These are phyloP conservation scores for Brachionus plicatilis DNA, from an alignment of 1,140 invertebrate species.

Conservation along the genomic window DNA sequence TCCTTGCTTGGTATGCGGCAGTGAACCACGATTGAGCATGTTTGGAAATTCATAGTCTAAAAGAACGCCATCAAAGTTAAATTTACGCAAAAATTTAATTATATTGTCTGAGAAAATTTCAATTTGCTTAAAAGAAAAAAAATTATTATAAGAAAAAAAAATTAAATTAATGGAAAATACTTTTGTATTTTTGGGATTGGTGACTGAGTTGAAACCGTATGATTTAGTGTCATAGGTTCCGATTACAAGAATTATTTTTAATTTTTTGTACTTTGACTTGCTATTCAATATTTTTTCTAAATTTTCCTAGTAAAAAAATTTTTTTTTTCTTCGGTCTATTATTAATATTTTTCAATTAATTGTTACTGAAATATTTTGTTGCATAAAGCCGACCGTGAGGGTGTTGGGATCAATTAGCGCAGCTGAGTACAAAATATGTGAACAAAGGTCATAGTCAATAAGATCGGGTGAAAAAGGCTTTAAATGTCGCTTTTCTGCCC, in stretches of 20 bases:
- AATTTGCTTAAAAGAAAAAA: background rate
- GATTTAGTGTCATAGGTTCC: constrained; percentile 33
- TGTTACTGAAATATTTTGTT: background rate
- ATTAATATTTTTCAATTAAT: background rate
- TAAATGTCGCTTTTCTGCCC: background rate
- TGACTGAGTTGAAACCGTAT: constrained; percentile 1
- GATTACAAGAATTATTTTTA: constrained; percentile 27
- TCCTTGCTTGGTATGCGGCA: background rate
- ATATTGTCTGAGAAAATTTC: background rate
- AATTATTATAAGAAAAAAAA: background rate
- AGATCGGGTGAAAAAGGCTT: background rate
- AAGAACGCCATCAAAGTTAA: constrained; percentile 19
- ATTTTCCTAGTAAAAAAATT: background rate
- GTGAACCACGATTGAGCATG: background rate
- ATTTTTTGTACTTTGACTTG: background rate
- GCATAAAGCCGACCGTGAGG: background rate
- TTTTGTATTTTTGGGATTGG: constrained; percentile 4
- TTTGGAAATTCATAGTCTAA: constrained; percentile 35
- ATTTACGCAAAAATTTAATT: background rate
- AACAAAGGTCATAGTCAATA: constrained; percentile 12
- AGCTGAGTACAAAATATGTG: constrained; percentile 26
- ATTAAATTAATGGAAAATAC: background rate
- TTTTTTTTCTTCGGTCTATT: background rate
- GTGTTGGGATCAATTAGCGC: constrained; percentile 26
- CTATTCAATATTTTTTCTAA: background rate